Evolutionary conservation across 2,888 invertebrate species (phyloP), one percentile per base, ranked within the genome.

Genomic region (Synanthedon formicaeformis): DNA sequence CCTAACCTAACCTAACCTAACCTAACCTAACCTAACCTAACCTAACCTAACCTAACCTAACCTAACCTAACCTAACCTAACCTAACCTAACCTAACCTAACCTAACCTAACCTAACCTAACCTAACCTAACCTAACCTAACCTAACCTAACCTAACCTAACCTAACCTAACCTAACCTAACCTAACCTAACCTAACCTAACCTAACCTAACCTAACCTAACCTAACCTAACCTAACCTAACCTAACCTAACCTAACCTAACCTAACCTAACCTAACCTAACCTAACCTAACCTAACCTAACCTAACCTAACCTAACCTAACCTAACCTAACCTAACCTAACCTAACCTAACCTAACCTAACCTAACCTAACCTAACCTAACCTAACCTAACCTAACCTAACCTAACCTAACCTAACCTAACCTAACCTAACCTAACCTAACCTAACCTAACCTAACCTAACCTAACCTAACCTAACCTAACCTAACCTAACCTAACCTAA

Each of bases 401-500:
- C 49, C 49, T 49, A 49, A 49, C 49, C 49, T 49, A 49, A 49
- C 49, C 49, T 49, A 49, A 49, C 49, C 49, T 49, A 49, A 49
- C 49, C 49, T 18, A 18, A 18, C 18, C 18, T 18, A 18, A 18
- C 18, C 49, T 49, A 49, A 49, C 49, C 49, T 49, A 49, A 49
- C 49, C 52, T 49, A 49, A 49, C 49, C 49, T 49, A 49, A 49
- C 49, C 49, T 49, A 48, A 48, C 48, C 48, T 48, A 49, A 48
- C 48, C 48, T 48, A 48, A 48, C 48, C 48, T 48, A 49, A 49
- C 49, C 49, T 49, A 49, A 49, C 49, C 49, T 49, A 49, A 49
- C 49, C 49, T 49, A 49, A 49, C 49, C 49, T 49, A 49, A 49
- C 49, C 49, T 52, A 52, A 52, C 52, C 52, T 52, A 52, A 52